Conservation (phyloP, 2,113 vertebrate species). For the Phycodurus eques region DNA sequence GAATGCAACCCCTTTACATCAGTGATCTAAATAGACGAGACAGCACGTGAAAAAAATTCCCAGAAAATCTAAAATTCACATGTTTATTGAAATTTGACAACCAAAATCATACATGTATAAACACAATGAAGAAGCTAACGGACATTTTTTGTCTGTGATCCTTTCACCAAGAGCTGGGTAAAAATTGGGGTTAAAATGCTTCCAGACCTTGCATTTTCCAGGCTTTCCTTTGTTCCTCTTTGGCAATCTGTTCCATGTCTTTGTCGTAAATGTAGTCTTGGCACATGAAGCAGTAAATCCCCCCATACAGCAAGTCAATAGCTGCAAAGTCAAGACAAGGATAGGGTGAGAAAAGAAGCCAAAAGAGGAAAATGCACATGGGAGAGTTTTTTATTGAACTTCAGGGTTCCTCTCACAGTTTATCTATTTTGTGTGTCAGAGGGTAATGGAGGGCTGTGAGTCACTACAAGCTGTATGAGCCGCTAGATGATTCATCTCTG, state of each 20-base stretch:
- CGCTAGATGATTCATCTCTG: conserved; percentile 14
- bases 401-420: neutral
- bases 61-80: too few relatives aligned
- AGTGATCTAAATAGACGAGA: too few relatives aligned
- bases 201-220: conserved; percentile 95
- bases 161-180: neutral
- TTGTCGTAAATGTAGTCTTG: conserved; percentile 99
- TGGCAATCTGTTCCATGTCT: conserved; percentile 99
- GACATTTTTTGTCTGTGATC: neutral
- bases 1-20: too few relatives aligned
- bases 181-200: neutral
- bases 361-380: neutral
- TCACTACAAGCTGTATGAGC: conserved; percentile 9
- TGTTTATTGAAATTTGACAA: too few relatives aligned
- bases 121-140: neutral
- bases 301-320: conserved; percentile 94
- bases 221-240: conserved; percentile 97
- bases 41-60: too few relatives aligned
- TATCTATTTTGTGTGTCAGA: conserved; percentile 1
- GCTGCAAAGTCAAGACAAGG: conserved; percentile 68
- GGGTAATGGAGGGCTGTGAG: neutral
- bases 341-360: conserved; percentile 1
- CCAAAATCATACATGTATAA: too few relatives aligned
- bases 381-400: conserved; percentile 10
- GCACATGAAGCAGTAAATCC: conserved; percentile 98